A percentile compares a stretch with the other conserved stretches of the same genome.
Evolutionary conservation across 2,113 vertebrate species (phyloP).

Genomic region (Salvator merianae): DNA sequence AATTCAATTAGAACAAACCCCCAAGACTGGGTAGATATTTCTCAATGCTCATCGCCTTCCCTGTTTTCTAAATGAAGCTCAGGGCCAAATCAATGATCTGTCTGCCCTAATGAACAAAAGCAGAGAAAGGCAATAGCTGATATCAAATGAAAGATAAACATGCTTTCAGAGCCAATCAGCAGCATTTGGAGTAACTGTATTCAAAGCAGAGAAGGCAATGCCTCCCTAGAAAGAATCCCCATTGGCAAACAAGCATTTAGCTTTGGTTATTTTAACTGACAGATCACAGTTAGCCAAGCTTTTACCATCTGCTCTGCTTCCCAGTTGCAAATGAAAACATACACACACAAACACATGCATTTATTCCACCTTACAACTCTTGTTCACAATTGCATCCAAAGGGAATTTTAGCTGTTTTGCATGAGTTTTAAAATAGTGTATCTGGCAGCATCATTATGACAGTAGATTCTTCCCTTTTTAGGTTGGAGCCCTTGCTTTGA

Average conservation of each 20-base stretch:
- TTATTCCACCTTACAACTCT: neutral
- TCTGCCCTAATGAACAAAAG: conserved; percentile 37
- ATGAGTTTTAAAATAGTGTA: conserved; percentile 13
- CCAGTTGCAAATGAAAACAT: conserved; percentile 56
- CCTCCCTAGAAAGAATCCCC: conserved; percentile 6
- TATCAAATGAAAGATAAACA: conserved; percentile 39
- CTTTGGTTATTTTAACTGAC: conserved; percentile 68
- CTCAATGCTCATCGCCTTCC: conserved; percentile 43
- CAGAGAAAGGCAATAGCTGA: conserved; percentile 27
- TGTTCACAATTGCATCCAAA: conserved; percentile 53
- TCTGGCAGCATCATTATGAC: conserved; percentile 32
- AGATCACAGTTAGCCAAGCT: conserved; percentile 63
- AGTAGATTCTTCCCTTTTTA: too few relatives aligned
- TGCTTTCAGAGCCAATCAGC: conserved; percentile 9
- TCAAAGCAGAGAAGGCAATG: neutral
- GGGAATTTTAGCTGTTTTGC: conserved; percentile 49
- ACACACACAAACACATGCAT: conserved; percentile 19
- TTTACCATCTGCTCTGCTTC: conserved; percentile 65
- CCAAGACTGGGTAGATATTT: conserved; percentile 43
- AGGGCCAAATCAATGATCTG: conserved; percentile 27
- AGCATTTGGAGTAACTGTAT: conserved; percentile 30
- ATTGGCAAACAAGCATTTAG: conserved; percentile 18
- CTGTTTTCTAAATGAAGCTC: conserved; percentile 43
- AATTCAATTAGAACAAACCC: conserved; percentile 63
- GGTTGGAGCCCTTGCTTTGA: too few relatives aligned